Evolutionary conservation across 2,888 invertebrate species (phyloP), one percentile per base, ranked within the genome.

Genomic region (Chymomyza fuscimana): DNA sequence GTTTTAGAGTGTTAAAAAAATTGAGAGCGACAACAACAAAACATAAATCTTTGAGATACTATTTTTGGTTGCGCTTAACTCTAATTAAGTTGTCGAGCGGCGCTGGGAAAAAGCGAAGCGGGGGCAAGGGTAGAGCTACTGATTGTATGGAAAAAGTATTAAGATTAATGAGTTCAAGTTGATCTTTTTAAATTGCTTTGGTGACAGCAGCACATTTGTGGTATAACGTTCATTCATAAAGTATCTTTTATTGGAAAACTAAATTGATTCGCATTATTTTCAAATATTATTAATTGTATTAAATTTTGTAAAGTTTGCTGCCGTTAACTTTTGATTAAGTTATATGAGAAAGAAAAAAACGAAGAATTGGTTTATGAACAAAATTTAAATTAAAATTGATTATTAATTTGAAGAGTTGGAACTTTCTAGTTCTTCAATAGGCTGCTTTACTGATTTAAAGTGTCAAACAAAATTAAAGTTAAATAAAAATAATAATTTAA

Each of bases 1-100:
- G 83, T 82, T 70, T 78, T 7, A 76, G 82, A 86, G 78, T 85
- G 73, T 76, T 85, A 85, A 69, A 72, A 25, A 25, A 85, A 80
- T 74, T 74, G 69, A 69, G 73, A 81, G 72, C 62, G 32, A 19
- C 65, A 58, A 63, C 62, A 65, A 70, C 52, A 79, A 76, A 67
- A 29, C 68, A 79, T 79, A 78, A 78, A 78, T 79, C 79, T 76
- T 76, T 12, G 3, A 12, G 12, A 46, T 46, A 46, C 6, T 46
- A 46, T 46, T 12, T 46, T 46, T 46, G 40, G 40, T 0, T 4
- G 40, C 40, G 40, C 40, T 46, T 46, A 46, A 46, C 12, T 46
- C 40, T 46, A 46, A 46, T 46, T 46, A 46, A 46, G 40, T 46
- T 46, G 40, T 12, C 5, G 32, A 32, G 12, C 12, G 40, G 40